These are phyloP conservation scores for Cryptocheilus praepositus DNA, from an alignment of 2,888 invertebrate genomes.

Conservation along the genomic window DNA sequence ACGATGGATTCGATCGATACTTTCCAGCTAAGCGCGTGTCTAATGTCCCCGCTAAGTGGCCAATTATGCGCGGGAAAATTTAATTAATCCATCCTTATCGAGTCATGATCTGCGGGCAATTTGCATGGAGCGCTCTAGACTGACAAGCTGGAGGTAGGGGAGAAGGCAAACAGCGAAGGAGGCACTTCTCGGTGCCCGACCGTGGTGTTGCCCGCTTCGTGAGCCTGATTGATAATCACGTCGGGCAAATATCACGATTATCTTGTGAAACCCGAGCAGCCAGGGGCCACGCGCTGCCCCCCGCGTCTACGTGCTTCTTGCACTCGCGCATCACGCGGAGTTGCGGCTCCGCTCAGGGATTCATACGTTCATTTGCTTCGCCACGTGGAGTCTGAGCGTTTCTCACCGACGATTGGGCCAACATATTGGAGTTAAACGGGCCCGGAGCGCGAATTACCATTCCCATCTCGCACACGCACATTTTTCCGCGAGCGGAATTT, in stretches of 20 bases:
- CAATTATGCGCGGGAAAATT: constrained; percentile 6
- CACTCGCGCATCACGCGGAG: not conserved
- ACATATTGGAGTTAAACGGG: no score
- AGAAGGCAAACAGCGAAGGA: not conserved
- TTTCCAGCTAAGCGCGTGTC: not conserved
- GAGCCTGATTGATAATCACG: constrained; percentile 13
- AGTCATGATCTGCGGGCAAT: not conserved
- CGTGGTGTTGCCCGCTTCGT: not conserved
- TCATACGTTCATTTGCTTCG: no score
- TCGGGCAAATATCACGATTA: constrained; percentile 15
- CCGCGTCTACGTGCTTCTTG: not conserved
- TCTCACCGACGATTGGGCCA: no score
- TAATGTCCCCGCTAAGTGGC: constrained; percentile 8
- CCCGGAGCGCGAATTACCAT: no score
- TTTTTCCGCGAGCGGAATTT: no score
- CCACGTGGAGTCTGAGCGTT: no score
- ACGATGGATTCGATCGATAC: not conserved
- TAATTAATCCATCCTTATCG: constrained; percentile 7
- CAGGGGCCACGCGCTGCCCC: no score
- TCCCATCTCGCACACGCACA: no score
- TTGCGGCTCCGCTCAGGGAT: no score
- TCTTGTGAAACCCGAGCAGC: constrained; percentile 3
- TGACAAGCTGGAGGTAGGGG: not conserved
- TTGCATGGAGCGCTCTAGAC: not conserved
- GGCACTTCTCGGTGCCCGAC: not conserved